These are phyloP conservation scores for Strigops habroptila DNA, from an alignment of 2,113 vertebrate genomes.

Conservation along the genomic window DNA sequence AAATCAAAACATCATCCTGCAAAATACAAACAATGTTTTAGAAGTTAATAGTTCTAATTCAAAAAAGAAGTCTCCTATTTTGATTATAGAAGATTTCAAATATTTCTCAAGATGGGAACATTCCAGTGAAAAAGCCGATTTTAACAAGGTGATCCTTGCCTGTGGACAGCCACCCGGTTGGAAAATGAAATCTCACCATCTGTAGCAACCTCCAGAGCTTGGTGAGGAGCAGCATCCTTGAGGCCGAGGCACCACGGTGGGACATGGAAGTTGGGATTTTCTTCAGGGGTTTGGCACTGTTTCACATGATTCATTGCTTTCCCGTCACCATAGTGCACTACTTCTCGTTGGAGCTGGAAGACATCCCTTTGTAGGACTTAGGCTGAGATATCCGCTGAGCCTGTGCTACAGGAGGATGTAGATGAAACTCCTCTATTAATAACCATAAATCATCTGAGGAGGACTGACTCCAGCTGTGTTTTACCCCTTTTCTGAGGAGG, in stretches of 20 bases:
- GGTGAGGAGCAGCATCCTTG: not conserved
- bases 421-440: not conserved
- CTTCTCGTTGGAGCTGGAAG: not conserved
- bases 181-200: not conserved
- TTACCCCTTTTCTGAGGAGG: not conserved
- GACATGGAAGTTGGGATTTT: not conserved
- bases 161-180: not conserved
- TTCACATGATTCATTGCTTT: not conserved
- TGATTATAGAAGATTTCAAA: not conserved
- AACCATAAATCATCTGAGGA: not conserved
- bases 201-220: not conserved
- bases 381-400: not conserved
- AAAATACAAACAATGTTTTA: not conserved
- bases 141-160: accelerated
- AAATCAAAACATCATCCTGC: not conserved
- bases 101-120: not conserved
- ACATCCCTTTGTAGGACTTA: not conserved
- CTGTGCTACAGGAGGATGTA: not conserved
- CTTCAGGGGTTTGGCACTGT: not conserved
- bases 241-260: accelerated
- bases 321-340: not conserved
- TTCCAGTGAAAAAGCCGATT: not conserved
- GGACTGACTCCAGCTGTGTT: not conserved
- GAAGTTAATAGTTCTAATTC: not conserved
- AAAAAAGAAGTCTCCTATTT: not conserved